Evolutionary conservation across 1,140 invertebrate species (phyloP).

Genomic region (Drosophila ohnishii): DNA sequence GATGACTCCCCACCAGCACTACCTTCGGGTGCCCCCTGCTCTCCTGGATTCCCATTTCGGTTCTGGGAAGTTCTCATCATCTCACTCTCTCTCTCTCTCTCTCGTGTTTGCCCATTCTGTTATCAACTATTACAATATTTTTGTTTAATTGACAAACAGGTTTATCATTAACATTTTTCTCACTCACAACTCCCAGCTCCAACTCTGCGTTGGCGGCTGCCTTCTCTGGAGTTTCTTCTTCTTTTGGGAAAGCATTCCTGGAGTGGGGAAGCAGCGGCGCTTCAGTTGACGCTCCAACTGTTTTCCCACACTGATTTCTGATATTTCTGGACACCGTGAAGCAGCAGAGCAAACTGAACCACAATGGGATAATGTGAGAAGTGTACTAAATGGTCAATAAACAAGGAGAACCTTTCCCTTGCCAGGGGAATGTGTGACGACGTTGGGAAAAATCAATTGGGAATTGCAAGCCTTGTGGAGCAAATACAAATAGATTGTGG

Average conservation of each 20-base stretch:
- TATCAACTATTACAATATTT: slow-evolving; percentile 82
- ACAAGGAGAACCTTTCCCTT: slow-evolving; percentile 1
- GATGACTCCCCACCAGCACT: slow-evolving; percentile 5
- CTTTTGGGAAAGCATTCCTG: slow-evolving; percentile 8
- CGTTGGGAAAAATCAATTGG: slow-evolving; percentile 3
- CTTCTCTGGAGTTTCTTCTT: slow-evolving; percentile 3
- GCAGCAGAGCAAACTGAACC: slow-evolving; percentile 11
- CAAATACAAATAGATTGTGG: neutral
- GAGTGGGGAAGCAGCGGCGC: slow-evolving; percentile 36
- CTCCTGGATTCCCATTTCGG: slow-evolving; percentile 23
- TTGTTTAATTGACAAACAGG: slow-evolving; percentile 81
- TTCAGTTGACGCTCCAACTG: slow-evolving; percentile 75
- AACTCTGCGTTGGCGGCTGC: slow-evolving; percentile 53
- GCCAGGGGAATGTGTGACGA: neutral
- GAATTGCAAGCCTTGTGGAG: neutral
- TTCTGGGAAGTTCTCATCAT: slow-evolving; percentile 76
- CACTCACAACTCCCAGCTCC: slow-evolving; percentile 32
- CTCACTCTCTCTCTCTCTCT: slow-evolving; percentile 25
- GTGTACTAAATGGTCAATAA: slow-evolving; percentile 49
- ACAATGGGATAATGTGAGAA: slow-evolving; percentile 41
- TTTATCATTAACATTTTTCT: slow-evolving; percentile 75
- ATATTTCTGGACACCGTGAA: slow-evolving; percentile 54
- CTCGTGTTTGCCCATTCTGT: slow-evolving; percentile 72
- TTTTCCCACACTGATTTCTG: slow-evolving; percentile 78
- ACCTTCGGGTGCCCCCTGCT: neutral